Percentiles rank a stretch among this genome's conserved stretches.
These are phyloP conservation scores for Laticauda colubrina DNA, from an alignment of 2,113 vertebrate genomes.

Conservation along the genomic window DNA sequence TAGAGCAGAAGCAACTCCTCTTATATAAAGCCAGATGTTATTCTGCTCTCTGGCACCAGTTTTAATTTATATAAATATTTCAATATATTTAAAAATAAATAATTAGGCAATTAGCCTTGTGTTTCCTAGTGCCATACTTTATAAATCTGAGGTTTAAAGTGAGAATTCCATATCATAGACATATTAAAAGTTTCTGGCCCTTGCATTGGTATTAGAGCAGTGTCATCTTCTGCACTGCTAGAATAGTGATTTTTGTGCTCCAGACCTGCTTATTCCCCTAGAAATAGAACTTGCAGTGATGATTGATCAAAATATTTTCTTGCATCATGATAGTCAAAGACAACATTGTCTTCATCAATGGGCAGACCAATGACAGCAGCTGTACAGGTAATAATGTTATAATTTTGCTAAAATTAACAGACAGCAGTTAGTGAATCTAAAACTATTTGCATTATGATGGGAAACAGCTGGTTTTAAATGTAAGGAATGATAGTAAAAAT, in stretches of 20 bases:
- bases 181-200: not conserved
- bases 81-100: not conserved
- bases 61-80: not conserved
- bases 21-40: not conserved
- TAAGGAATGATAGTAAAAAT: not conserved
- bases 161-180: not conserved
- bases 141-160: not conserved
- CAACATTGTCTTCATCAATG: conserved; percentile 80
- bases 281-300: conserved; percentile 27
- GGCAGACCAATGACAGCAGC: conserved; percentile 89
- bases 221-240: not conserved
- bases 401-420: conserved; percentile 26
- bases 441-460: not conserved
- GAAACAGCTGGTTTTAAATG: not conserved
- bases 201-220: not conserved
- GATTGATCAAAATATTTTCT: conserved; percentile 49
- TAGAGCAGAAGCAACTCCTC: not conserved
- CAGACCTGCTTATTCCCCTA: not conserved
- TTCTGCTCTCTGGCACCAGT: not conserved
- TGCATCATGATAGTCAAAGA: conserved; percentile 77
- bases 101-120: not conserved
- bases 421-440: not conserved
- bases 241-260: not conserved
- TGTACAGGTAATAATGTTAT: conserved; percentile 79
- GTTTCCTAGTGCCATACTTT: not conserved